These are phyloP conservation scores for Epinotia demarniana DNA, from an alignment of 2,888 invertebrate genomes.

Conservation along the genomic window DNA sequence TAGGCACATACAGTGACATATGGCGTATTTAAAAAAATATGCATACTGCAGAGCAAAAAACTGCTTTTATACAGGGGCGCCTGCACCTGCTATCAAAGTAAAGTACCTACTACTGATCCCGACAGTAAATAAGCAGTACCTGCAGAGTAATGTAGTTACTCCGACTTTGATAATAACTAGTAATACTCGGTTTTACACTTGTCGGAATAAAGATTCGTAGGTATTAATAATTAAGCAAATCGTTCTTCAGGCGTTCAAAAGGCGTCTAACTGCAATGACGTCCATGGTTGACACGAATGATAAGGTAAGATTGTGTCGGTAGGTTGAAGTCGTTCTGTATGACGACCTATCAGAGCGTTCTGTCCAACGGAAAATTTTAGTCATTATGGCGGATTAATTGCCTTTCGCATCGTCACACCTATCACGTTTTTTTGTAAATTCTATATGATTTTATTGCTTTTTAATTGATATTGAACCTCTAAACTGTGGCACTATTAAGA, in stretches of 20 bases:
- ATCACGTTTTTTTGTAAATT: conserved; percentile 15
- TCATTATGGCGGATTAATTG: conserved; percentile 35
- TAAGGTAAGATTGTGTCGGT: conserved; percentile 24
- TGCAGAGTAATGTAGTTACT: no score
- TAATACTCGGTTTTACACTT: neutral
- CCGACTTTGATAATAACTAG: neutral
- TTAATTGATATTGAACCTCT: conserved; percentile 29
- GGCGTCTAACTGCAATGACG: conserved; percentile 1
- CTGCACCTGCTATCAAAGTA: conserved; percentile 44
- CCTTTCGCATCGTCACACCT: conserved; percentile 8
- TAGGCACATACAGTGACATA: conserved; percentile 66
- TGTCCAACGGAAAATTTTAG: conserved; percentile 27
- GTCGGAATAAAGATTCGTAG: neutral
- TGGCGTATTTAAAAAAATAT: conserved; percentile 62
- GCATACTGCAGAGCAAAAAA: conserved; percentile 50
- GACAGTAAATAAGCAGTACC: neutral
- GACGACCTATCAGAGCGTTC: conserved; percentile 21
- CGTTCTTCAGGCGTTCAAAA: neutral
- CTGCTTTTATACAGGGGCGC: conserved; percentile 49
- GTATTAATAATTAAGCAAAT: neutral
- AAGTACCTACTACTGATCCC: neutral
- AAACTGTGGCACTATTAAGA: conserved; percentile 19
- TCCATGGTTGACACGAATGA: conserved; percentile 4
- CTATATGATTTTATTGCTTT: conserved; percentile 13
- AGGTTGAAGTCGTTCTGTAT: conserved; percentile 10